phyloP scores from a whole-genome alignment of 2,797 vertebrate species.

The Rhadinocentrus ornatus region DNA sequence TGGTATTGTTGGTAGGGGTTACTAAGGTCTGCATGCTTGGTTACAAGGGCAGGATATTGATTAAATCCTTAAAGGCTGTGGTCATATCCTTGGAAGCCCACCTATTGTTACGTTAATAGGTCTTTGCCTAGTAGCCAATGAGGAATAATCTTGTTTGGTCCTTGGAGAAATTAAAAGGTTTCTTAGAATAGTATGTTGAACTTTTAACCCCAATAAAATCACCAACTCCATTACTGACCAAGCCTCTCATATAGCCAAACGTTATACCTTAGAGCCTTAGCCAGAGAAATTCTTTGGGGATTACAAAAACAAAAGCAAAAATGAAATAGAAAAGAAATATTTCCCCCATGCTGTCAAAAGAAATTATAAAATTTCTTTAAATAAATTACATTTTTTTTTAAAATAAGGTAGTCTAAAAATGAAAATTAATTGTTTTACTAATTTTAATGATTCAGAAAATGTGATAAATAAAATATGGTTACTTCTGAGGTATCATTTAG shows the following conservation, averaged over 20 bases:
- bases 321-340: neutral
- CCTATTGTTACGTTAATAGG: conserved; percentile 79
- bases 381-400: neutral
- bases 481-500: conserved; percentile 30
- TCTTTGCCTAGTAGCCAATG: conserved; percentile 58
- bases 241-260: conserved; percentile 28
- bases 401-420: neutral
- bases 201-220: conserved; percentile 71
- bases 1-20: conserved; percentile 58
- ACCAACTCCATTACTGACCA: conserved; percentile 40
- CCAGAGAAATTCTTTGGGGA: conserved; percentile 20
- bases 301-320: neutral
- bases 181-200: conserved; percentile 56
- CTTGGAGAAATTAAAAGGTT: conserved; percentile 63
- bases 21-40: conserved; percentile 59
- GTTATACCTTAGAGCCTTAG: conserved; percentile 5
- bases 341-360: neutral
- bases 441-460: conserved; percentile 23
- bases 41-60: conserved; percentile 73
- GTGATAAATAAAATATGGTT: conserved; percentile 20
- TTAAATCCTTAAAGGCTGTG: conserved; percentile 67
- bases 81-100: conserved; percentile 64
- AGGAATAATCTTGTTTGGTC: conserved; percentile 66
- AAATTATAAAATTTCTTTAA: neutral
- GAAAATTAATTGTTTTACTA: conserved; percentile 4